Evolutionary conservation across 1,140 invertebrate species (phyloP).

Genomic region (Papilio xuthus): DNA sequence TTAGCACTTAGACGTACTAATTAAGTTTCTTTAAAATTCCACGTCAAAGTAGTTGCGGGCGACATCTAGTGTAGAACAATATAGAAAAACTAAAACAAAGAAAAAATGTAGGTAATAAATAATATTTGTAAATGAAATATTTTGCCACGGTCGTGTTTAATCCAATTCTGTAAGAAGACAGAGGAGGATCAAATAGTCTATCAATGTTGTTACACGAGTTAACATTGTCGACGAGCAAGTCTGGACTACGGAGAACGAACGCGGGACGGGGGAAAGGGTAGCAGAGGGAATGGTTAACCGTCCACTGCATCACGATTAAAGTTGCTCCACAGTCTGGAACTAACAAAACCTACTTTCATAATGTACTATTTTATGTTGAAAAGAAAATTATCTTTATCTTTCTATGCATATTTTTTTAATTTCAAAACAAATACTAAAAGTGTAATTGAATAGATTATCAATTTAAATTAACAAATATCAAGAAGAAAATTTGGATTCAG

Average conservation of each 20-base stretch:
- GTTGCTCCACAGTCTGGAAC: background rate
- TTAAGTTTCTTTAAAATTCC: no score
- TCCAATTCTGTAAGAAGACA: background rate
- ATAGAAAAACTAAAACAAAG: background rate
- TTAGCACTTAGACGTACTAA: no score
- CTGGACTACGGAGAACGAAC: background rate
- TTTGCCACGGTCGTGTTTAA: background rate
- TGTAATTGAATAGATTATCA: no score
- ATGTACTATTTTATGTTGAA: background rate
- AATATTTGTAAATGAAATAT: background rate
- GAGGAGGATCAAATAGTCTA: background rate
- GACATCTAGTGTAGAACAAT: no score
- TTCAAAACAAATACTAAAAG: no score
- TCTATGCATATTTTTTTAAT: no score
- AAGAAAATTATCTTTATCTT: background rate
- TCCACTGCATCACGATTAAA: background rate
- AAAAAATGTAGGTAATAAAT: background rate
- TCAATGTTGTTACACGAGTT: background rate
- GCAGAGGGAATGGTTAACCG: background rate
- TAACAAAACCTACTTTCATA: background rate
- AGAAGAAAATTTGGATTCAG: no score
- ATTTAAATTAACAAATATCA: no score
- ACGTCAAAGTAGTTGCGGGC: no score
- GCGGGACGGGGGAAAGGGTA: background rate
- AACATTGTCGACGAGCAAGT: background rate